Percentiles rank a stretch among this genome's conserved stretches.
These are phyloP conservation scores for Drosophila ananassae DNA, from an alignment of 1,140 invertebrate genomes.

Conservation along the genomic window DNA sequence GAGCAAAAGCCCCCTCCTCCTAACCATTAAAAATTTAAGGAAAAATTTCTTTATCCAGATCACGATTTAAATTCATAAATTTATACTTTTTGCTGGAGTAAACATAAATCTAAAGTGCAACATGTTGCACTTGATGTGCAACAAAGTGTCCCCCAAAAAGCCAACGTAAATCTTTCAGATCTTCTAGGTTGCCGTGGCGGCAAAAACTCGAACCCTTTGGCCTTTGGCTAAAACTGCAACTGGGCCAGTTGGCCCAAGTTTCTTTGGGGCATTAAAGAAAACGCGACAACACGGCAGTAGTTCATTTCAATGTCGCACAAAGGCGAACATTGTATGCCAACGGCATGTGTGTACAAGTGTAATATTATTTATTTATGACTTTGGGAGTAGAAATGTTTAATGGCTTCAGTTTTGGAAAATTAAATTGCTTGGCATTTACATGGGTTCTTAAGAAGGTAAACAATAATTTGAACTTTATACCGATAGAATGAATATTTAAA, in stretches of 20 bases:
- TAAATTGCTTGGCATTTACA: slow-evolving; percentile 51
- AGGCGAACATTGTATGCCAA: slow-evolving; percentile 40
- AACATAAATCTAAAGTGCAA: slow-evolving; percentile 49
- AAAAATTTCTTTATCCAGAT: slow-evolving; percentile 20
- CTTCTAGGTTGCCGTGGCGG: slow-evolving; percentile 18
- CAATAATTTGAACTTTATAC: background rate
- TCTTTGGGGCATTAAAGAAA: slow-evolving; percentile 16
- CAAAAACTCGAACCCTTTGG: slow-evolving; percentile 23
- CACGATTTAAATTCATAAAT: slow-evolving; percentile 46
- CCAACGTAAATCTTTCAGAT: slow-evolving; percentile 69
- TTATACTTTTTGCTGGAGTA: slow-evolving; percentile 45
- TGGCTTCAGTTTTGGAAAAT: slow-evolving; percentile 44
- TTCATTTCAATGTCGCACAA: slow-evolving; percentile 69
- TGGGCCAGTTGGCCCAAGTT: background rate
- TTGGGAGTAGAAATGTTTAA: slow-evolving; percentile 32
- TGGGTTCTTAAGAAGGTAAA: slow-evolving; percentile 13
- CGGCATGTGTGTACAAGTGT: slow-evolving; percentile 47
- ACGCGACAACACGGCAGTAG: slow-evolving; percentile 55
- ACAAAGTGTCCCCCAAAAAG: slow-evolving; percentile 51
- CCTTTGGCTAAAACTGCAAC: slow-evolving; percentile 4
- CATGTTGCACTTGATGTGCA: slow-evolving; percentile 64
- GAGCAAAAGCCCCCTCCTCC: slow-evolving; percentile 12
- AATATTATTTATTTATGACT: slow-evolving; percentile 77
- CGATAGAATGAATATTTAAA: background rate
- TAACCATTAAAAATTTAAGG: slow-evolving; percentile 29